Evolutionary conservation across 1,140 invertebrate genomes (phyloP), one percentile per base, ranked within the genome.

Genomic region (Pachyrhynchus sulphureomaculatus): DNA sequence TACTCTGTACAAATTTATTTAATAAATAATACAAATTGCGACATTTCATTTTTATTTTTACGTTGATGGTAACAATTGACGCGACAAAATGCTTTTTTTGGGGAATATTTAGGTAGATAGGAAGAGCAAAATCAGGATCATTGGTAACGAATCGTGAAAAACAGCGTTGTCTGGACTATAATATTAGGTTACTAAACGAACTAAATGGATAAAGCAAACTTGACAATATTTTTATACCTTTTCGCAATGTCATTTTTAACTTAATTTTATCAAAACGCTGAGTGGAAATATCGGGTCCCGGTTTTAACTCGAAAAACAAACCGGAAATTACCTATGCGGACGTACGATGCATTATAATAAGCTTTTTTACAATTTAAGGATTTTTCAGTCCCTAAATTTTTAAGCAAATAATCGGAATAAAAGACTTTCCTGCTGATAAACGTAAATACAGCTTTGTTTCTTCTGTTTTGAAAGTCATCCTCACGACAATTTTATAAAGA

Each of bases 121-220:
- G 32, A 39, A 66, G 36, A 33, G 57, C 26, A 29, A 60, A 67
- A 67, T 64, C 52, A 56, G 62, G 65, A 67, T 67, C 65, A 67
- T 64, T 67, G 65, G 65, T 67, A 67, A 67, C 65, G 65, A 67
- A 67, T 67, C 65, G 65, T 67, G 57, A 67, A 59, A 61, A 56
- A 64, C 45, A 66, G 62, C 58, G 59, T 61, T 60, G 57, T 59
- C 68, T 49, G 55, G 63, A 51, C 54, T 54, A 64, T 66, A 62
- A 70, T 70, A 70, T 70, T 70, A 70, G 66, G 68, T 70, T 70
- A 70, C 64, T 67, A 67, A 70, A 70, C 68, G 68, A 70, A 68
- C 66, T 65, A 62, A 70, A 68, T 66, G 66, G 62, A 47, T 64
- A 62, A 64, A 66, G 63, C 56, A 62, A 68, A 70, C 61, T 65